Base-by-base conservation (phyloP, 1,140 invertebrate genomes). In the Drosophila virilis region DNA sequence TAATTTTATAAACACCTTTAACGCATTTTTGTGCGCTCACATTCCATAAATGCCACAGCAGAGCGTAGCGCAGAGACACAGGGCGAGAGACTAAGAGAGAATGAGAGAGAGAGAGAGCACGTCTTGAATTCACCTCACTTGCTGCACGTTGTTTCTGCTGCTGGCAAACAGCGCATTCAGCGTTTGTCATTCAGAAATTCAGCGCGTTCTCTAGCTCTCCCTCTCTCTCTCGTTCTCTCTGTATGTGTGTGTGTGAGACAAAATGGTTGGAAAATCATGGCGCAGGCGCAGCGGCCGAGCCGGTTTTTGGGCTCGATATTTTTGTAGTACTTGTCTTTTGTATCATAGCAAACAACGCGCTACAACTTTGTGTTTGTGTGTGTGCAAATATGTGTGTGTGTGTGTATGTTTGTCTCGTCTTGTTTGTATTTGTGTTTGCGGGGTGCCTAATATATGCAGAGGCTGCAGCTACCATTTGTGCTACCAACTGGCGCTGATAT, bases 1-100 rank as follows among this genome's bases (percentile, higher is more conserved):
- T 89, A 89, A 89, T 89, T 89, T 90, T 89, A 89, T 89, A 89
- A 89, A 89, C 84, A 89, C 84, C 84, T 89, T 89, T 89, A 89
- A 89, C 84, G 84, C 84, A 89, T 89, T 90, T 89, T 89, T 89
- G 77, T 85, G 80, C 85, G 85, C 84, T 90, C 77, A 89, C 84
- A 89, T 89, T 89, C 84, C 84, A 89, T 90, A 89, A 89, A 89
- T 89, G 80, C 84, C 84, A 50, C 17, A 62, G 50, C 13, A 50
- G 33, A 64, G 59, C 33, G 40, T 37, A 12, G 62, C 22, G 12
- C 46, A 15, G 62, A 38, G 32, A 48, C 50, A 57, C 55, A 43
- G 71, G 43, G 42, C 6, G 37, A 35, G 42, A 35, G 38, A 17
- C 17, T 59, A 71, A 22, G 22, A 22, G 22, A 22, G 22, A 22